Percentiles rank a stretch among this genome's conserved stretches.
Evolutionary conservation across 2,888 invertebrate species (phyloP).

Genomic region (Stratiomys singularior): DNA sequence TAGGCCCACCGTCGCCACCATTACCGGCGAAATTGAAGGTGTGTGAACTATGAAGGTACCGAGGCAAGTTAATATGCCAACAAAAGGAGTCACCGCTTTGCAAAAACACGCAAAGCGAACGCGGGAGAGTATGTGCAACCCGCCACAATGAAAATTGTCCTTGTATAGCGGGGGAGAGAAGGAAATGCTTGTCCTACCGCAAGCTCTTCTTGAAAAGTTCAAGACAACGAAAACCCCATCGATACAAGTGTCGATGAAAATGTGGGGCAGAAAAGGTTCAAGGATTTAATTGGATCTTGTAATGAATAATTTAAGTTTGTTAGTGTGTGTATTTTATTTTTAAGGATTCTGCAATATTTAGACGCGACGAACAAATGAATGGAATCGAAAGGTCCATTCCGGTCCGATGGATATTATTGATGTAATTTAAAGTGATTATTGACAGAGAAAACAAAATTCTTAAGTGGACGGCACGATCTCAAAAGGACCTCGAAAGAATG

Average conservation of each 20-base stretch:
- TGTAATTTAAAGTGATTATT: too few species aligned
- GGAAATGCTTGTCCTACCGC: too few species aligned
- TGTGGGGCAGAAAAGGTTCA: conserved; percentile 6
- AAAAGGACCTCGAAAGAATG: too few species aligned
- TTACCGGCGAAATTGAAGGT: background rate
- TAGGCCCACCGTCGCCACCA: background rate
- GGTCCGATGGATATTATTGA: too few species aligned
- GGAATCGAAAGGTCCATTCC: too few species aligned
- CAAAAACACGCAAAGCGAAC: too few species aligned
- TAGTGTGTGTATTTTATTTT: background rate
- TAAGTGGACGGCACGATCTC: too few species aligned
- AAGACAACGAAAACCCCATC: background rate
- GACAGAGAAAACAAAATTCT: too few species aligned
- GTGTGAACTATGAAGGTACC: background rate
- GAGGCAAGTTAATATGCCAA: conserved; percentile 24
- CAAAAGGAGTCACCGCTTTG: background rate
- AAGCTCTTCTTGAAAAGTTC: background rate
- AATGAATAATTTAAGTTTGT: too few species aligned
- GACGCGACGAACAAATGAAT: too few species aligned
- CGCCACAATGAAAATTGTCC: background rate
- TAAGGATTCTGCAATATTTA: background rate
- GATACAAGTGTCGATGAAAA: background rate
- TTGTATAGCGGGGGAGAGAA: background rate
- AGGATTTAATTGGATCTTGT: background rate
- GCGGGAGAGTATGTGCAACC: too few species aligned